A percentile compares a stretch with the other conserved stretches of the same genome.
These are phyloP conservation scores for Vanessa tameamea DNA, from an alignment of 1,140 invertebrate genomes.

Conservation along the genomic window DNA sequence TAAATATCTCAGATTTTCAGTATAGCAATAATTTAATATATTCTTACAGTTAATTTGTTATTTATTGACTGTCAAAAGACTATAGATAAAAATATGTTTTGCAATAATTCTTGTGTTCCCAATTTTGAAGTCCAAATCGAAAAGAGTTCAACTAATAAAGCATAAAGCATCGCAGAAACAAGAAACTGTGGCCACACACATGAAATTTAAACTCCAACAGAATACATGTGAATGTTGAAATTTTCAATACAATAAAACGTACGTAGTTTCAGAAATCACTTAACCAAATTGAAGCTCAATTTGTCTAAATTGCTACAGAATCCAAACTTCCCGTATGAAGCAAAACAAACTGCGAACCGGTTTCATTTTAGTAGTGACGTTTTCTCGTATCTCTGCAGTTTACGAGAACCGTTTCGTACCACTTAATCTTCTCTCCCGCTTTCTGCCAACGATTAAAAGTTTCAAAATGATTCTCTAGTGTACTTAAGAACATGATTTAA, in stretches of 20 bases:
- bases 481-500: constrained; percentile 38
- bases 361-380: constrained; percentile 20
- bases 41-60: too few relatives aligned
- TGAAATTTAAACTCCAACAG: neutral
- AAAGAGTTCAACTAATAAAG: neutral
- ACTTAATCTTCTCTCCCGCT: constrained; percentile 29
- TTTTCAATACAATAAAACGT: constrained; percentile 13
- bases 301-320: constrained; percentile 22
- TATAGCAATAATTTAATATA: too few relatives aligned
- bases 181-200: neutral
- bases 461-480: constrained; percentile 36
- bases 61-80: too few relatives aligned
- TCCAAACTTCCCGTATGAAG: constrained; percentile 20
- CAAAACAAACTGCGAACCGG: constrained; percentile 28
- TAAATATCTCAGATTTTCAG: too few relatives aligned
- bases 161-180: neutral
- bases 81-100: too few relatives aligned
- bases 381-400: constrained; percentile 22
- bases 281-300: constrained; percentile 30
- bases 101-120: too few relatives aligned
- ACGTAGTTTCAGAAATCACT: constrained; percentile 26
- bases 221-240: neutral
- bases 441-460: constrained; percentile 36
- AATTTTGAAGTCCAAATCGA: too few relatives aligned
- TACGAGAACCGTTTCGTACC: constrained; percentile 15